These are phyloP conservation scores for Frieseomelitta varia DNA, from an alignment of 1,140 invertebrate species.

Conservation along the genomic window DNA sequence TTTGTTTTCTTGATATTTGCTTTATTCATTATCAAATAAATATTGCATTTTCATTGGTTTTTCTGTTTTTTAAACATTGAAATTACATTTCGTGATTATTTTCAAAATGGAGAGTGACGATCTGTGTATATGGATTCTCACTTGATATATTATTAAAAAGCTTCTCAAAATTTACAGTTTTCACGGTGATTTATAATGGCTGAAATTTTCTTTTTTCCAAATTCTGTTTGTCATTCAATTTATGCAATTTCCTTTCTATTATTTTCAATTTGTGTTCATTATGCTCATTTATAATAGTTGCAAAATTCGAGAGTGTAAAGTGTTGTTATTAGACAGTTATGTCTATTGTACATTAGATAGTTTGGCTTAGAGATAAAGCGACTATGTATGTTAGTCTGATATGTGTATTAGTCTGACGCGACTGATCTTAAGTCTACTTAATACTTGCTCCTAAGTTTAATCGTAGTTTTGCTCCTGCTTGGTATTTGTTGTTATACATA, in stretches of 20 bases:
- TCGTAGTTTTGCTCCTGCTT: background rate
- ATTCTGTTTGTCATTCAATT: background rate
- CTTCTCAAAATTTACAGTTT: background rate
- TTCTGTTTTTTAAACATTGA: too few species aligned
- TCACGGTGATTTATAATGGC: background rate
- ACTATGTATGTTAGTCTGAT: too few species aligned
- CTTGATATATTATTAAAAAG: background rate
- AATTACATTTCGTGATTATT: background rate
- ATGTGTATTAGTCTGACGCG: background rate
- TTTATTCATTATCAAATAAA: background rate
- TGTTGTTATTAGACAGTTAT: background rate
- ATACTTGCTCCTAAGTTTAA: background rate
- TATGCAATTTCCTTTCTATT: background rate
- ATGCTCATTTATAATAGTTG: background rate
- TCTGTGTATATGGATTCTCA: background rate
- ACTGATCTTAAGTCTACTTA: background rate
- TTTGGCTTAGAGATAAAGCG: background rate
- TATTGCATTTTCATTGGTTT: background rate
- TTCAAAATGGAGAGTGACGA: background rate
- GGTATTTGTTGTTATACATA: background rate
- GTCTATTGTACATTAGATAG: background rate
- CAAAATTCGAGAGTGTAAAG: background rate
- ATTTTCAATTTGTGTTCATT: background rate
- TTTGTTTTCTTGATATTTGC: background rate
- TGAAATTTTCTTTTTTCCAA: background rate